A percentile compares a stretch with the other conserved stretches of the same genome.
phyloP scores from a whole-genome alignment of 2,797 vertebrate genomes.

The Fundulus diaphanus region DNA sequence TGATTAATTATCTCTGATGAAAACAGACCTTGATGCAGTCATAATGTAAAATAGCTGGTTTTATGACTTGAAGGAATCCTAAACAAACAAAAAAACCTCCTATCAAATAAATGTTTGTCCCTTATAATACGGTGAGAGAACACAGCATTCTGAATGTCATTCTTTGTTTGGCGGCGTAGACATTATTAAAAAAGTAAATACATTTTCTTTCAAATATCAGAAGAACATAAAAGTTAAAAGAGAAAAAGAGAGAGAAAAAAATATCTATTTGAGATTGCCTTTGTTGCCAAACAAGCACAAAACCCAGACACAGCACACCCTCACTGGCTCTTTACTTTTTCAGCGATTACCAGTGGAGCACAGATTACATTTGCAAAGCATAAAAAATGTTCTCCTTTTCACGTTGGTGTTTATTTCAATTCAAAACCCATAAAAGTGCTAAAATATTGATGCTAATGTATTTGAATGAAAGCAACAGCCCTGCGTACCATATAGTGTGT shows the following conservation, averaged over 20 bases:
- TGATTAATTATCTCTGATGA: neutral
- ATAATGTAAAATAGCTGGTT: neutral
- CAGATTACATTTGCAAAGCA: neutral
- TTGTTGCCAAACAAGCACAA: neutral
- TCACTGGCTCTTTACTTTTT: neutral
- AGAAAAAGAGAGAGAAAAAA: conserved; percentile 2
- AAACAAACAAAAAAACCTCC: neutral
- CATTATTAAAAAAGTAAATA: neutral
- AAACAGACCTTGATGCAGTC: no score
- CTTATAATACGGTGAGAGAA: neutral
- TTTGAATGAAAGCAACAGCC: conserved; percentile 22
- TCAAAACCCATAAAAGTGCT: conserved; percentile 4
- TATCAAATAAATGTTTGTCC: conserved; percentile 2
- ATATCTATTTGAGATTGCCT: neutral
- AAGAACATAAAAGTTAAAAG: neutral
- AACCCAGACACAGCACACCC: neutral
- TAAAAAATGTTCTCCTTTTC: neutral
- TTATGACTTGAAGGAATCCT: neutral
- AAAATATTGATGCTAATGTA: conserved; percentile 3
- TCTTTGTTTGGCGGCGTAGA: neutral
- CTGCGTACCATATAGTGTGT: neutral
- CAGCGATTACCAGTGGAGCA: conserved; percentile 2
- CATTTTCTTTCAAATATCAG: neutral
- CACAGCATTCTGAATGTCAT: neutral
- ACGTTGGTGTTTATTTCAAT: neutral